These are phyloP conservation scores for Drosophila grimshawi DNA, from an alignment of 1,140 invertebrate species.

Conservation along the genomic window DNA sequence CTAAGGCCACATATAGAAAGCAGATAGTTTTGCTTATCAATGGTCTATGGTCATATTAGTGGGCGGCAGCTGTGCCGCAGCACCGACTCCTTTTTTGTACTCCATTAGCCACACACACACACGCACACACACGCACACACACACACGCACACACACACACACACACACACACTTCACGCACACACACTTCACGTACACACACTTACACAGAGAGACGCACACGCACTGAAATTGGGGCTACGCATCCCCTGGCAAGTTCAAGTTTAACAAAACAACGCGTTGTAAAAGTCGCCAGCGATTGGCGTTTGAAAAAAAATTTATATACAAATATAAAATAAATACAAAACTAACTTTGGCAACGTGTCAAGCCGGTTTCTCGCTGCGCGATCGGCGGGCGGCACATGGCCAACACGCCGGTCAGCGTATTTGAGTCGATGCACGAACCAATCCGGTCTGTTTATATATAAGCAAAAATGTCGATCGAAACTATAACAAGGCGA, in stretches of 20 bases:
- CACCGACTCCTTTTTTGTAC: neutral
- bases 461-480: slow-evolving; percentile 52
- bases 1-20: neutral
- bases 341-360: slow-evolving; percentile 68
- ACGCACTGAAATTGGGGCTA: slow-evolving; percentile 27
- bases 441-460: slow-evolving; percentile 44
- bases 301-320: slow-evolving; percentile 51
- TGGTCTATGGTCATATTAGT: neutral
- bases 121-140: too few relatives aligned
- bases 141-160: neutral
- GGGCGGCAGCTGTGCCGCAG: too few relatives aligned
- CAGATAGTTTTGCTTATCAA: slow-evolving; percentile 20
- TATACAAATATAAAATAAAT: slow-evolving; percentile 5
- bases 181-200: neutral
- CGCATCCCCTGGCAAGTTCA: slow-evolving; percentile 73
- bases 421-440: slow-evolving; percentile 31
- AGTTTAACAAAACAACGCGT: slow-evolving; percentile 63
- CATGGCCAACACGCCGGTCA: slow-evolving; percentile 69
- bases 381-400: slow-evolving; percentile 45
- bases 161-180: too few relatives aligned
- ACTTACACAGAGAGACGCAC: neutral
- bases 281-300: slow-evolving; percentile 48
- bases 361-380: slow-evolving; percentile 69
- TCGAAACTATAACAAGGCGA: slow-evolving; percentile 71
- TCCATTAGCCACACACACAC: neutral